phyloP scores from a whole-genome alignment of 37 sponge, comb jelly and placozoan genomes.

The Beroe ovata region DNA sequence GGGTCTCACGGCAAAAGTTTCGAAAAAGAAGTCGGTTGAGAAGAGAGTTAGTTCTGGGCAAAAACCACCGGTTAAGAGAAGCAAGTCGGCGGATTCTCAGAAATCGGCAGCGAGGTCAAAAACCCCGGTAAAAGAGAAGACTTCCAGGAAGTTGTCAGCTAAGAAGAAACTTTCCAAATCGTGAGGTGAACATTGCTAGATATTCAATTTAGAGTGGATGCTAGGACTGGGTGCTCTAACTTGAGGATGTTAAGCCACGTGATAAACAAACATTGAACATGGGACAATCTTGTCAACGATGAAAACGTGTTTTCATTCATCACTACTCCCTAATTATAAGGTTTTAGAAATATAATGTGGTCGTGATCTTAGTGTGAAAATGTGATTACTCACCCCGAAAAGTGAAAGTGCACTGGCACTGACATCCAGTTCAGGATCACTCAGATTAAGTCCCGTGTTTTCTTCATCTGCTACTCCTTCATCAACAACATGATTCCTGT shows the following conservation, averaged over 20 bases:
- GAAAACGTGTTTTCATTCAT: no score
- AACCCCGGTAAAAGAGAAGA: constrained; percentile 16
- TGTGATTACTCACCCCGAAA: background rate
- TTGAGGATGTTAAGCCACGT: no score
- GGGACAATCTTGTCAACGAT: no score
- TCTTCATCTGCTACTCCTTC: background rate
- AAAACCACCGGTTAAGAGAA: constrained; percentile 2
- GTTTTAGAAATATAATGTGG: no score
- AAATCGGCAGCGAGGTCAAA: background rate
- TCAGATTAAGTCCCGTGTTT: background rate
- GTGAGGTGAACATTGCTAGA: no score
- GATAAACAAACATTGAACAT: no score
- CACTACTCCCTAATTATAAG: no score
- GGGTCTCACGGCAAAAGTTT: background rate
- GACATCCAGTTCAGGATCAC: background rate
- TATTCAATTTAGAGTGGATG: no score
- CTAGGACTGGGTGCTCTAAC: no score
- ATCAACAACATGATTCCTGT: background rate
- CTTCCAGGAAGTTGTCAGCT: background rate
- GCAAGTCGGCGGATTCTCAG: background rate
- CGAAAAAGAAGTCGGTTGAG: background rate
- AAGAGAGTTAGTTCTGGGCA: background rate
- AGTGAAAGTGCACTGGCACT: constrained; percentile 31
- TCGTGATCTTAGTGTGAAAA: no score
- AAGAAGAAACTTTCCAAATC: constrained; percentile 3